Percentiles rank a stretch among this genome's conserved stretches.
Evolutionary conservation across 2,888 invertebrate genomes (phyloP).

Genomic region (Mechanitis mazaeus): DNA sequence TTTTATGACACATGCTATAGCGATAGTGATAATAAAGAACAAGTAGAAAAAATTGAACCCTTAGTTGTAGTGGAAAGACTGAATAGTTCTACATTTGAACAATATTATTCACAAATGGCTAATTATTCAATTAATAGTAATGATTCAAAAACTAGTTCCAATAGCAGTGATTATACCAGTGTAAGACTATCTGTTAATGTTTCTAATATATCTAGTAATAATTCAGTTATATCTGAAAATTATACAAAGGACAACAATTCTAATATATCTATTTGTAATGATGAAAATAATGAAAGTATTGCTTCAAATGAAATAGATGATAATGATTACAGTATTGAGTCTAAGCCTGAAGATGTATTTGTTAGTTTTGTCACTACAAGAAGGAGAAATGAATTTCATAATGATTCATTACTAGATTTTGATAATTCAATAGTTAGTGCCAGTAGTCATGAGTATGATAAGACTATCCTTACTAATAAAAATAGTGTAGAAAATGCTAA

Average conservation of each 20-base stretch:
- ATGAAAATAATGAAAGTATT: too few relatives aligned
- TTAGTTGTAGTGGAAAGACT: constrained; percentile 47
- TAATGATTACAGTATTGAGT: constrained; percentile 15
- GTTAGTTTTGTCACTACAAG: constrained; percentile 65
- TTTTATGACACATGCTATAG: constrained; percentile 61
- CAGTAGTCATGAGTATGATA: constrained; percentile 46
- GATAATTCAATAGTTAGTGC: constrained; percentile 43
- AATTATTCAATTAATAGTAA: constrained; percentile 20
- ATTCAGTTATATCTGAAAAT: background rate
- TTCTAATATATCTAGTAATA: background rate
- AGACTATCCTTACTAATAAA: constrained; percentile 44
- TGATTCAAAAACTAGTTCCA: constrained; percentile 25
- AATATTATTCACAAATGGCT: constrained; percentile 43
- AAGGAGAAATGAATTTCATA: constrained; percentile 48
- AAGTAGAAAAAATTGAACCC: constrained; percentile 35
- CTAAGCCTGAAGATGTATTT: constrained; percentile 35
- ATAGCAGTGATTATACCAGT: constrained; percentile 16
- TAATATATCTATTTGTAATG: too few relatives aligned
- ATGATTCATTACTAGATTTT: constrained; percentile 46
- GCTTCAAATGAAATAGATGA: constrained; percentile 22
- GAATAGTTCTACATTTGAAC: constrained; percentile 46
- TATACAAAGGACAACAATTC: too few relatives aligned
- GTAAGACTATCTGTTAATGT: background rate
- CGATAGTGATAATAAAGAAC: constrained; percentile 35
- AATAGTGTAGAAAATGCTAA: constrained; percentile 19